Evolutionary conservation across 2,797 vertebrate genomes (phyloP), one percentile per base, ranked within the genome.

Genomic region (Psittacula echo): DNA sequence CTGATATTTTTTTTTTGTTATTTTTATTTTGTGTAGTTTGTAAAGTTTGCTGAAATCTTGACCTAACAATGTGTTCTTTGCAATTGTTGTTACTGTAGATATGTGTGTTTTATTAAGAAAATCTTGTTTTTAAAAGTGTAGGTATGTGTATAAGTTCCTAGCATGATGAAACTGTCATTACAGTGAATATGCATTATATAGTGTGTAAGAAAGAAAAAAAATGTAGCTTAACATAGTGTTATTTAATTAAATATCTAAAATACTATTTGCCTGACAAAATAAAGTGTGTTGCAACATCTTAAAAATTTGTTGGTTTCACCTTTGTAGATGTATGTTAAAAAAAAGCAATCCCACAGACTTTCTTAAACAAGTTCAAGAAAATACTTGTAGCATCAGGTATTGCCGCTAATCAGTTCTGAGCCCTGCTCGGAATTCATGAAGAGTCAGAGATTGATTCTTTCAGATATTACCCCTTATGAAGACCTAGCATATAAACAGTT

Each of bases 181-280:
- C 95, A 95, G 97, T 98, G 97, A 98, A 98, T 98, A 96, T 96
- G 97, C 93, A 96, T 92, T 92, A 97, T 89, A 92, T 95, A 85
- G 94, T 76, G 96, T 94, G 89, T 97, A 97, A 96, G 90, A 97
- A 96, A 96, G 89, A 96, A 94, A 54, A 54, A 95, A 92, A 97
- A 95, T 92, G 94, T 97, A 96, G 95, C 95, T 96, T 96, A 95
- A 94, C 84, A 91, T 73, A 95, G 74, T 96, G 89, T 96, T 98
- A 98, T 98, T 99, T 97, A 99, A 99, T 98, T 99, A 98, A 98
- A 97, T 98, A 98, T 97, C 97, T 97, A 97, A 98, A 85, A 95
- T 97, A 92, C 67, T 95, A 93, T 96, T 98, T 98, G 97, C 97
- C 97, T 98, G 96, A 97, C 96, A 98, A 98, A 99, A 99, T 98